Base-by-base conservation (phyloP, 1,140 invertebrate genomes). In the Drosophila watanabei region DNA sequence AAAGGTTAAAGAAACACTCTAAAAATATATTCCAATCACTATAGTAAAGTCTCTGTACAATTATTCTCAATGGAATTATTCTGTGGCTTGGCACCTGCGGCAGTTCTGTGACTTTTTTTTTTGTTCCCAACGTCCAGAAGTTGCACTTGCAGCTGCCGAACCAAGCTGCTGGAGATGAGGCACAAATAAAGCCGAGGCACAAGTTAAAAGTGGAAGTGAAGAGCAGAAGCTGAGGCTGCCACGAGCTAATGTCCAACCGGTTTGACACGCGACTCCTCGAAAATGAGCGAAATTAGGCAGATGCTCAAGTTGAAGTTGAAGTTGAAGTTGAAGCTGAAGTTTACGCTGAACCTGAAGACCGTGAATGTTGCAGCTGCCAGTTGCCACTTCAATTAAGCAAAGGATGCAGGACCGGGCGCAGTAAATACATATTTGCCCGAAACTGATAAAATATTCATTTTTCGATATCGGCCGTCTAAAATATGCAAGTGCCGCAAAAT, bases 401-500 rank as follows among this genome's bases (percentile, higher is more conserved):
- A 54, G 56, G 68, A 54, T 56, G 56, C 63, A 85, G 59, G 49
- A 33, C 35, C 63, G 45, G 43, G 51, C 70, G 20, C 51, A 54
- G 51, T 20, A 35, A 35, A 58, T 65, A 39, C 52, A 63, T 68
- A 79, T 63, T 79, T 75, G 48, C 61, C 41, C 0, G 39, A 16
- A 8, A 8, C 41, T 62, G 61, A 89, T 87, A 79, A 87, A 87
- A 89, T 80, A 87, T 87, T 89, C 57, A 87, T 80, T 83, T 73
- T 84, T 69, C 84, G 77, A 88, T 88, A 83, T 83, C 60, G 64
- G 37, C 13, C 37, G 54, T 28, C 24, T 41, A 35, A 66, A 79
- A 63, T 57, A 79, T 63, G 58, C 65, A 79, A 79, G 59, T 71
- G 68, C 71, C 68, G 20, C 71, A 58, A 52, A 39, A 49, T 30